These are phyloP conservation scores for Macrophya annulata DNA, from an alignment of 2,888 invertebrate species.

Conservation along the genomic window DNA sequence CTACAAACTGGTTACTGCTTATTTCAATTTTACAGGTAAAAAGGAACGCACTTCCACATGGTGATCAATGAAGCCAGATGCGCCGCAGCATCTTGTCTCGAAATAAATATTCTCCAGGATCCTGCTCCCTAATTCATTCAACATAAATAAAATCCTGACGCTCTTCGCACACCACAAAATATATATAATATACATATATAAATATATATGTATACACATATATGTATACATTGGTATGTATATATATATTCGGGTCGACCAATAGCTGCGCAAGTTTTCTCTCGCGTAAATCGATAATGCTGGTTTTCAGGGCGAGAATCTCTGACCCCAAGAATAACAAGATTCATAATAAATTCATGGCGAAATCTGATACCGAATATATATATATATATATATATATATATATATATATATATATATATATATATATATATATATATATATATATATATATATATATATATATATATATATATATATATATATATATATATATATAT, in stretches of 20 bases:
- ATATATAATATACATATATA: background rate
- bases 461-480: no score
- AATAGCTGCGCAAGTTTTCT: slow-evolving; percentile 32
- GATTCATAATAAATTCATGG: background rate
- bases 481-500: no score
- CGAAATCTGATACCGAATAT: background rate
- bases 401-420: no score
- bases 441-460: no score
- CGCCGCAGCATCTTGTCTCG: background rate
- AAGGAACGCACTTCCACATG: background rate
- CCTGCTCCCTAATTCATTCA: background rate
- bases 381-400: no score
- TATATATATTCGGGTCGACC: slow-evolving; percentile 6
- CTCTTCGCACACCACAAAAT: background rate
- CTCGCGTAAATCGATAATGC: slow-evolving; percentile 22
- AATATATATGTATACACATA: background rate
- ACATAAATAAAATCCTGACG: slow-evolving; percentile 9
- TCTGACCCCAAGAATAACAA: background rate
- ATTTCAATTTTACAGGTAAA: background rate
- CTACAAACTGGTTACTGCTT: no score
- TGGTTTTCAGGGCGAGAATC: slow-evolving; percentile 24
- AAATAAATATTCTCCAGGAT: background rate
- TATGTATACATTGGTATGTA: background rate
- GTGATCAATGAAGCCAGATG: background rate
- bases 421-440: no score